phyloP scores from a whole-genome alignment of 2,888 invertebrate genomes.

The Alloscopus bannaensis region DNA sequence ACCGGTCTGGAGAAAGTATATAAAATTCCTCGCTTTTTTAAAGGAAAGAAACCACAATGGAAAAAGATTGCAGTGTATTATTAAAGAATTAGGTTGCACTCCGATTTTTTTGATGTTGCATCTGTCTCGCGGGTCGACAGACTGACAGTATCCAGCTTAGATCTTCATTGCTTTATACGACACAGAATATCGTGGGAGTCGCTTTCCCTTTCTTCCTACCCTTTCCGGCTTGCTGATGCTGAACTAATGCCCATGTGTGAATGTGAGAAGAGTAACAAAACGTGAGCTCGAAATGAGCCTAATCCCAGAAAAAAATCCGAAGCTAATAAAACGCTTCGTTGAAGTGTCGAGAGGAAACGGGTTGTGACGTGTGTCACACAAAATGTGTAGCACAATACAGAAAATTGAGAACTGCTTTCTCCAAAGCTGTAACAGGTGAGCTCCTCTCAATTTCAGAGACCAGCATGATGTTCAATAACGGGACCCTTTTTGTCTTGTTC shows the following conservation, averaged over 20 bases:
- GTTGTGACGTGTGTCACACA: too few relatives aligned
- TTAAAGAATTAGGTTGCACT: not conserved
- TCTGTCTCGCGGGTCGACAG: constrained; percentile 40
- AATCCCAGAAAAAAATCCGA: not conserved
- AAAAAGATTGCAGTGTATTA: not conserved
- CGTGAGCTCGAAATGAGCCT: not conserved
- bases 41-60: not conserved
- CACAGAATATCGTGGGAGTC: too few relatives aligned
- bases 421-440: too few relatives aligned
- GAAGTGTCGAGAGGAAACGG: not conserved
- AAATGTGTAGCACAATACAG: too few relatives aligned
- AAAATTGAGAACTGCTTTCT: too few relatives aligned
- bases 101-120: constrained; percentile 24
- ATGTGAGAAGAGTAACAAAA: not conserved
- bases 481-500: too few relatives aligned
- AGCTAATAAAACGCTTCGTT: not conserved
- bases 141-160: constrained; percentile 36
- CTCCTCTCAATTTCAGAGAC: too few relatives aligned
- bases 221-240: not conserved
- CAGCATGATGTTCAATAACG: too few relatives aligned
- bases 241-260: not conserved
- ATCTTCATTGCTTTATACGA: constrained; percentile 31
- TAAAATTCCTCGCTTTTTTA: not conserved
- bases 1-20: not conserved
- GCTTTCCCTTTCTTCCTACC: not conserved